Evolutionary conservation across 37 sponge, comb jelly and placozoan species (phyloP), one percentile per base, ranked within the genome.

Genomic region (Chondrosia reniformis): DNA sequence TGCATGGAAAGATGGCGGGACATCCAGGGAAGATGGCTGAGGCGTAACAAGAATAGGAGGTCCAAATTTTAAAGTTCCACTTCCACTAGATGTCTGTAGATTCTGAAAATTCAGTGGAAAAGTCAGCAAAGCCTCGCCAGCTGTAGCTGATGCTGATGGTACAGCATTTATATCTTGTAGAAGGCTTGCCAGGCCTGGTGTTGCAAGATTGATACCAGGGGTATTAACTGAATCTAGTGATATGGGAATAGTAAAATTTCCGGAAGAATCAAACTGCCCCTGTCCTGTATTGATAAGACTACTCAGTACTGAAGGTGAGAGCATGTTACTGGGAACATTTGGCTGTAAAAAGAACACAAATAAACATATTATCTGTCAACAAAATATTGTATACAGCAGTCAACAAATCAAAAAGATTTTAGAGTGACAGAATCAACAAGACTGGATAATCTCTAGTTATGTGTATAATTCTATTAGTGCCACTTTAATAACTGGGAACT

Each of bases 21-120:
- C 36, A 2, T 69, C 72, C 43, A 69, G n/a, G n/a, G 41, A 24
- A 10, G 72, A 40, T 0, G 72, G 72, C 72, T 69, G 72, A 34
- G 72, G 72, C 1, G 72, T 69, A 44, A 69, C 72, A 17, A 69
- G 72, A 44, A 69, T 69, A 2, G 72, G 72, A 39, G 72, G 72
- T 7, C 72, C 72, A 69, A 69, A 69, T 34, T 69, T 69, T 41
- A 69, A 21, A 34, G 42, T 44, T 39, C 72, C 72, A 7, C 30
- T 25, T 2, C 72, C 41, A 24, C 42, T 41, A 44, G 37, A 42
- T 10, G 72, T 69, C 25, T 69, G 72, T 22, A 69, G 72, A 34
- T 69, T 69, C 43, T 69, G 72, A 12, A 69, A 4, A 44, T 69
- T 69, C 3, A 69, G 24, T 15, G 72, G 72, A 25, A 69, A 69